phyloP scores from a whole-genome alignment of 2,797 vertebrate species.

The Sebastes steindachneri region DNA sequence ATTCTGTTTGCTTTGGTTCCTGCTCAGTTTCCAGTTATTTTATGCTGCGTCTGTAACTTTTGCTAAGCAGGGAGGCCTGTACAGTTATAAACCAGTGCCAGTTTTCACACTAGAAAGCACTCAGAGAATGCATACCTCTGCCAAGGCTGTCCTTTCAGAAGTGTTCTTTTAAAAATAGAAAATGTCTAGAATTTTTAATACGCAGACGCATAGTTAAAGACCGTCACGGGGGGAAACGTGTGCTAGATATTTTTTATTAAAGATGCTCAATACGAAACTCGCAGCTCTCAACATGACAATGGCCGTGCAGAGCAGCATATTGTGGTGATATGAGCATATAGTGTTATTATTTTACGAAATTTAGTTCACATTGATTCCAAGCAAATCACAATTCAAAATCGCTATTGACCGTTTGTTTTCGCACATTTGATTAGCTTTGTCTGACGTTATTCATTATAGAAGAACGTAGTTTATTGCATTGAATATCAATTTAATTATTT shows the following conservation, averaged over 20 bases:
- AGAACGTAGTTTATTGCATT: not conserved
- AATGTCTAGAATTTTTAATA: not conserved
- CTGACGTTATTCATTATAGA: not conserved
- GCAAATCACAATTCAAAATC: too few relatives aligned
- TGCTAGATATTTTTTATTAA: not conserved
- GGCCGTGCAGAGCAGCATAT: too few relatives aligned
- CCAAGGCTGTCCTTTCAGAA: not conserved
- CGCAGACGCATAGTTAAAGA: not conserved
- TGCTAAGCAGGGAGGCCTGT: not conserved
- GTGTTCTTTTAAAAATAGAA: not conserved
- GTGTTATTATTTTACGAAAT: too few relatives aligned
- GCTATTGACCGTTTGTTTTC: too few relatives aligned
- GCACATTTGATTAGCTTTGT: too few relatives aligned
- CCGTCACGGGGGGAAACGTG: not conserved
- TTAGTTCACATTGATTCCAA: too few relatives aligned
- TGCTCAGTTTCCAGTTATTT: slow-evolving; percentile 15
- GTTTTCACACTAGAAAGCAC: slow-evolving; percentile 7
- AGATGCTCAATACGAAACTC: too few relatives aligned
- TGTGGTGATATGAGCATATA: too few relatives aligned
- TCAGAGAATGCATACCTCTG: not conserved
- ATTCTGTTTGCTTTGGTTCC: slow-evolving; percentile 22
- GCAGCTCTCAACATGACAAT: too few relatives aligned
- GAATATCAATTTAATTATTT: not conserved
- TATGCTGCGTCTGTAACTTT: slow-evolving; percentile 40
- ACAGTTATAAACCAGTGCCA: not conserved